A percentile compares a stretch with the other conserved stretches of the same genome.
Evolutionary conservation across 1,140 invertebrate genomes (phyloP).

Genomic region (Lepidotrigona ventralis): DNA sequence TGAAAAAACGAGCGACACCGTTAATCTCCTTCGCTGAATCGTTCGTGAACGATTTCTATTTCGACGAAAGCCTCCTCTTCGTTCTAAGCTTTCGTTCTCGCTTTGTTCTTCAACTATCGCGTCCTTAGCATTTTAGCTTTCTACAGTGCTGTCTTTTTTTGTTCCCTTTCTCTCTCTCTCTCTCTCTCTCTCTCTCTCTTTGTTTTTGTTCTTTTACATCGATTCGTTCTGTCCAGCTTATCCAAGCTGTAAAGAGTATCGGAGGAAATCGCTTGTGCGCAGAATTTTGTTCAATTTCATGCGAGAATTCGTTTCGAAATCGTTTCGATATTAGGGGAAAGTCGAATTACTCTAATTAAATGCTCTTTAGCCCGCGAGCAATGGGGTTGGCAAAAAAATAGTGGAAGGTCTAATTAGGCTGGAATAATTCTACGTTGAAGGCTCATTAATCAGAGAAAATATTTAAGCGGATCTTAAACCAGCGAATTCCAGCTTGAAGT

Average conservation of each 20-base stretch:
- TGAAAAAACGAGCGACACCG: conserved; percentile 2
- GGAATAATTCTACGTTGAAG: not conserved
- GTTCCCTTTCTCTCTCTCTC: too few species aligned
- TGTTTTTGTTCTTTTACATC: not conserved
- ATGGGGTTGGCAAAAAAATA: not conserved
- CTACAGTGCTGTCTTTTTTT: not conserved
- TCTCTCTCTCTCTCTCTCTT: too few species aligned
- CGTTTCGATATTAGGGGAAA: not conserved
- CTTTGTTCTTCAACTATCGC: conserved; percentile 12
- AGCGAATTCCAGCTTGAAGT: not conserved
- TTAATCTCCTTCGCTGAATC: not conserved
- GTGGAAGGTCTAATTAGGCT: not conserved
- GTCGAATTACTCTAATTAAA: not conserved
- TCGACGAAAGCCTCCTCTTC: not conserved
- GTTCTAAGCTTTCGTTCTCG: not conserved
- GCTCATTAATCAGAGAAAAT: not conserved
- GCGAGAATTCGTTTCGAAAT: not conserved
- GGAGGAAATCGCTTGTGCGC: not conserved
- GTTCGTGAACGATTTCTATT: not conserved
- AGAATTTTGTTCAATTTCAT: not conserved
- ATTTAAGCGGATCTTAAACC: not conserved
- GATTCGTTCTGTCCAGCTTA: not conserved
- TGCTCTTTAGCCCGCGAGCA: not conserved
- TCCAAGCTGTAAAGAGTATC: not conserved
- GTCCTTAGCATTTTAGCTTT: not conserved